Conservation (phyloP, 2,113 vertebrate species). For the Trematomus loennbergii region DNA sequence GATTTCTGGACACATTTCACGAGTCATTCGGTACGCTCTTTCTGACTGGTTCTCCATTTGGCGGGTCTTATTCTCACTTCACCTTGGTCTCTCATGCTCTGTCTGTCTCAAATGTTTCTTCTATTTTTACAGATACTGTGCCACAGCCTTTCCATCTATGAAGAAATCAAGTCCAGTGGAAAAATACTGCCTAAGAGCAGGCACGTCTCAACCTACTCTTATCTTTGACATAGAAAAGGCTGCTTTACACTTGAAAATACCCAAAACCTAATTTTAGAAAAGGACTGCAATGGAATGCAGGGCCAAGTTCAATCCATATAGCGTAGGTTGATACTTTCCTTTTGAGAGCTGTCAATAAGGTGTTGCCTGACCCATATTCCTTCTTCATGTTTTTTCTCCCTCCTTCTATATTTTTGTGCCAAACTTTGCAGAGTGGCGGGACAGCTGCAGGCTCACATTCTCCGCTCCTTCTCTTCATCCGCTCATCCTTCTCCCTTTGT, state of each 20-base stretch:
- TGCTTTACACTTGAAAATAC: constrained; percentile 12
- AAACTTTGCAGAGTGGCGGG: constrained; percentile 65
- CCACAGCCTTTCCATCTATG: too few relatives aligned
- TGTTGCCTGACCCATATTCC: constrained; percentile 69
- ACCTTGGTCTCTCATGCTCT: background rate
- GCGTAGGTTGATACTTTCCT: constrained; percentile 51
- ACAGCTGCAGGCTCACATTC: constrained; percentile 78
- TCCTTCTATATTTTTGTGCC: constrained; percentile 66
- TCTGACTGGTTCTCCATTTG: constrained; percentile 23
- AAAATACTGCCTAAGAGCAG: constrained; percentile 3
- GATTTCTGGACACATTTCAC: constrained; percentile 41
- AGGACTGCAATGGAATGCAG: constrained; percentile 25
- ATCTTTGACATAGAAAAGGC: background rate
- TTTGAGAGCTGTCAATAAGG: constrained; percentile 56
- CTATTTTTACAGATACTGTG: too few relatives aligned
- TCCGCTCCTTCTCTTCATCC: constrained; percentile 55
- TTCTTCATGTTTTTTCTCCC: constrained; percentile 42
- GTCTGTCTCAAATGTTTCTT: background rate
- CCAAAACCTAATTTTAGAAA: constrained; percentile 49
- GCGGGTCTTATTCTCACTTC: background rate
- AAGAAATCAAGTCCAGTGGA: background rate
- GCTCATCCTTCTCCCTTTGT: constrained; percentile 54
- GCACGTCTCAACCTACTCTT: background rate
- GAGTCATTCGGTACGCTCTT: constrained; percentile 5
- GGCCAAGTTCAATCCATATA: constrained; percentile 52